Conservation (phyloP, 2,113 vertebrate genomes). For the Barbus barbus region DNA sequence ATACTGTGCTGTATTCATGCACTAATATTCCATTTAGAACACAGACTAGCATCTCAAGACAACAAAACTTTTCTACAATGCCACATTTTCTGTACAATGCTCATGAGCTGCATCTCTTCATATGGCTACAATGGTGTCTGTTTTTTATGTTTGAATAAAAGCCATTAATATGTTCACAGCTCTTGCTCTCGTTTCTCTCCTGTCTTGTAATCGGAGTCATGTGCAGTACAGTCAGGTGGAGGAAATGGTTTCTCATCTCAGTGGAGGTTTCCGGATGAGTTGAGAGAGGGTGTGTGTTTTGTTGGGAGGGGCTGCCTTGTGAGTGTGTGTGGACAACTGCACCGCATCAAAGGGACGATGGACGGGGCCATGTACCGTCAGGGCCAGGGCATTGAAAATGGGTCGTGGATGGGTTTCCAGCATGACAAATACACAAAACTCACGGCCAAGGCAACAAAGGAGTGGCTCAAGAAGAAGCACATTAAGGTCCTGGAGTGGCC, state of each 20-base stretch:
- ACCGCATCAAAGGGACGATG: no score
- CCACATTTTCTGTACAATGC: not conserved
- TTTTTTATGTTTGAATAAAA: conserved; percentile 27
- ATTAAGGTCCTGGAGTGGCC: no score
- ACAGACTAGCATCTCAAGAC: not conserved
- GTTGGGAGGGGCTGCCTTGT: not conserved
- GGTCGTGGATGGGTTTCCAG: no score
- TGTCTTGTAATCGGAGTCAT: not conserved
- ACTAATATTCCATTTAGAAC: not conserved
- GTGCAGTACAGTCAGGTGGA: not conserved
- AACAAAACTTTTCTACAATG: not conserved
- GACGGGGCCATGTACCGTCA: no score
- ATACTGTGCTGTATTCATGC: not conserved
- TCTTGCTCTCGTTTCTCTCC: no score
- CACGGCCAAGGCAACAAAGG: no score
- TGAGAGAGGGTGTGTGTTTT: not conserved
- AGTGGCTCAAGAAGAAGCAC: no score
- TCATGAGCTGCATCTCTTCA: not conserved
- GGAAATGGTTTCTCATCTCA: conserved; percentile 1
- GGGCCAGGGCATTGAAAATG: no score
- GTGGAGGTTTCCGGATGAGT: not conserved
- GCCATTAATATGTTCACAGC: not conserved
- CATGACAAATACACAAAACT: no score
- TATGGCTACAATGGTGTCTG: not conserved
- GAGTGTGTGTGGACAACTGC: no score